Conservation (phyloP, 2,113 vertebrate species). For the Alligator sinensis region DNA sequence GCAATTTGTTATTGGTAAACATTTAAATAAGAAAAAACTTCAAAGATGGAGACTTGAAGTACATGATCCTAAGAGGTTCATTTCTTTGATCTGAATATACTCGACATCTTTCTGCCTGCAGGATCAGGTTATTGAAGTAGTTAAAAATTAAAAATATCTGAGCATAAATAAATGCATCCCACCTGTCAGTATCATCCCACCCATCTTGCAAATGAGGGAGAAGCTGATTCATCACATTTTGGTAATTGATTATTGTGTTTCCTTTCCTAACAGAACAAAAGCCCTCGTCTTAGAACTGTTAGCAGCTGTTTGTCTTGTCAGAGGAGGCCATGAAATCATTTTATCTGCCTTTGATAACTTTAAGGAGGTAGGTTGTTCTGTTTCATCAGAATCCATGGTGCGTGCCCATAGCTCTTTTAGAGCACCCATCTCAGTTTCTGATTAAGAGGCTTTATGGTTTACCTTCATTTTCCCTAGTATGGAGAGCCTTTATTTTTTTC, state of each 20-base stretch:
- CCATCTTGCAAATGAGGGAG: background rate
- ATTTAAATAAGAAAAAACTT: fast-evolving
- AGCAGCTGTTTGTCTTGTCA: constrained; percentile 95
- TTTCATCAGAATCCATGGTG: fast-evolving
- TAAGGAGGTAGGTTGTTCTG: constrained; percentile 87
- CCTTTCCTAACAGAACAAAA: constrained; percentile 87
- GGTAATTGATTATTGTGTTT: background rate
- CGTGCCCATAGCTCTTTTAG: fast-evolving
- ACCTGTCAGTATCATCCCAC: background rate
- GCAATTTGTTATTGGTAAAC: constrained; percentile 8
- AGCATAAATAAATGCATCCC: background rate
- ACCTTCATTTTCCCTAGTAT: background rate
- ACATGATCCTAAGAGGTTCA: background rate
- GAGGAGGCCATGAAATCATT: constrained; percentile 98
- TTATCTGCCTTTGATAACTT: constrained; percentile 96
- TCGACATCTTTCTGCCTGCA: fast-evolving
- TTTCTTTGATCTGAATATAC: fast-evolving
- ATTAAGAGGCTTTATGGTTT: background rate
- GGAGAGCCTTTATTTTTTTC: background rate
- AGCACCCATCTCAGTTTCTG: background rate
- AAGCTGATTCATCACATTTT: background rate
- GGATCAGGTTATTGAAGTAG: background rate
- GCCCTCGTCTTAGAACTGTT: constrained; percentile 93
- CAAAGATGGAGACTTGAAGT: background rate
- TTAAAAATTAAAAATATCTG: background rate